Percentiles rank a stretch among this genome's conserved stretches.
Evolutionary conservation across 2,888 invertebrate species (phyloP).

Genomic region (Ellobium chinense): DNA sequence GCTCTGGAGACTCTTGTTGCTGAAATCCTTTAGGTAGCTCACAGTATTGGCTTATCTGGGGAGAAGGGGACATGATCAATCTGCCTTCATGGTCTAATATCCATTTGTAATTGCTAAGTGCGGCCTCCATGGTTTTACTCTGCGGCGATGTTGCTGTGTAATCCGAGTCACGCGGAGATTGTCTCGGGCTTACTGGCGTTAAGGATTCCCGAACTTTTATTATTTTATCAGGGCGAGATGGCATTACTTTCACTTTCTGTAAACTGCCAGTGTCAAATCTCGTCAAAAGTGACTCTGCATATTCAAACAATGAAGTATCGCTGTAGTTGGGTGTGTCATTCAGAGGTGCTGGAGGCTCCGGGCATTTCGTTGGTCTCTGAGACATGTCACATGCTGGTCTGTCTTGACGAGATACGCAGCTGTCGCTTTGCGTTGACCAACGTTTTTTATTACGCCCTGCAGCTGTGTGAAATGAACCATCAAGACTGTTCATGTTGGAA

Average conservation of each 20-base stretch:
- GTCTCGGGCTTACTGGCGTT: conserved; percentile 1
- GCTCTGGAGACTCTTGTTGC: not conserved
- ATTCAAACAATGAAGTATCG: not conserved
- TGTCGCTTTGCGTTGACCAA: not conserved
- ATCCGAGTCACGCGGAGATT: too few relatives aligned
- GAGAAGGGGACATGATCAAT: not conserved
- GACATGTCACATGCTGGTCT: not conserved
- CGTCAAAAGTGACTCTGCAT: conserved; percentile 7
- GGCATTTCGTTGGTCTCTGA: not conserved
- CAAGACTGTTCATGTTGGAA: not conserved
- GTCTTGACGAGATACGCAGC: not conserved
- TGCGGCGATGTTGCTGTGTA: too few relatives aligned
- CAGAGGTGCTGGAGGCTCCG: not conserved
- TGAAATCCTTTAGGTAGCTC: not conserved
- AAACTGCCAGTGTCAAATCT: conserved; percentile 8
- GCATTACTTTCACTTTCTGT: conserved; percentile 29
- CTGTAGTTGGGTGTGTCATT: not conserved
- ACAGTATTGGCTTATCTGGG: not conserved
- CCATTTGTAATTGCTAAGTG: not conserved
- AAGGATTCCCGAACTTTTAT: not conserved
- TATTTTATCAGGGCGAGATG: conserved; percentile 8
- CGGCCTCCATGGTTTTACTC: not conserved
- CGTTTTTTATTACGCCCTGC: not conserved
- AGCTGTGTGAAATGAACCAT: not conserved
- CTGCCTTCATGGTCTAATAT: not conserved